Base-by-base conservation (phyloP, 2,797 vertebrate species). In the Chelon labrosus region DNA sequence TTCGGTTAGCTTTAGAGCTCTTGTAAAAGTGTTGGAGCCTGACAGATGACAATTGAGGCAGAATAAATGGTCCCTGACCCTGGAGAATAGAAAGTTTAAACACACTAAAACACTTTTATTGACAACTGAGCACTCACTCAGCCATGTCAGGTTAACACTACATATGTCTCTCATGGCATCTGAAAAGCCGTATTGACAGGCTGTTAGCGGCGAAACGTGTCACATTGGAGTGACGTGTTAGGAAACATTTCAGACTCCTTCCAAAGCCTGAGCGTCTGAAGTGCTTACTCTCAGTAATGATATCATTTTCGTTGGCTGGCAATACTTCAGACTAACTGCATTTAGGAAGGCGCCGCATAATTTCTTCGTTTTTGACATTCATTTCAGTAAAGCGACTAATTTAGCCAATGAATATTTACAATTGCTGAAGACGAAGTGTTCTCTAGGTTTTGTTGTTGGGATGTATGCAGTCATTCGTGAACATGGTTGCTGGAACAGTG, bases 401-500 rank as follows among this genome's bases (percentile, higher is more conserved):
- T 68, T 68, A 58, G 35, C 65, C 74, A 70, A 64, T 88, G 80
- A 88, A 87, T 86, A 80, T 88, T 86, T 86, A 84, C 85, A 86
- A 65, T 80, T 69, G 70, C 70, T 70, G 52, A 41, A 84, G 87
- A 86, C 73, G 7, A 89, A 82, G 73, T 76, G 70, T 72, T 70
- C 65, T 77, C 56, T 2, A 65, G 66, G 60, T 85, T 87, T 85
- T 82, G 73, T 85, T 73, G 79, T 65, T 60, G 42, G 80, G 20
- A 55, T 61, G 63, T 4, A 53, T 47, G 84, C 85, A 86, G 79
- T 76, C 85, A 84, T 75, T 83, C 59, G 71, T 88, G 87, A 84
- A 88, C 89, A 85, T 68, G 79, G 87, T 80, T 83, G 83, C 84
- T 85, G 76, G 72, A 87, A 73, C 84, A 72, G 79, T 77, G 67